These are phyloP conservation scores for Criorhina ranunculi DNA, from an alignment of 2,888 invertebrate species.

Conservation along the genomic window DNA sequence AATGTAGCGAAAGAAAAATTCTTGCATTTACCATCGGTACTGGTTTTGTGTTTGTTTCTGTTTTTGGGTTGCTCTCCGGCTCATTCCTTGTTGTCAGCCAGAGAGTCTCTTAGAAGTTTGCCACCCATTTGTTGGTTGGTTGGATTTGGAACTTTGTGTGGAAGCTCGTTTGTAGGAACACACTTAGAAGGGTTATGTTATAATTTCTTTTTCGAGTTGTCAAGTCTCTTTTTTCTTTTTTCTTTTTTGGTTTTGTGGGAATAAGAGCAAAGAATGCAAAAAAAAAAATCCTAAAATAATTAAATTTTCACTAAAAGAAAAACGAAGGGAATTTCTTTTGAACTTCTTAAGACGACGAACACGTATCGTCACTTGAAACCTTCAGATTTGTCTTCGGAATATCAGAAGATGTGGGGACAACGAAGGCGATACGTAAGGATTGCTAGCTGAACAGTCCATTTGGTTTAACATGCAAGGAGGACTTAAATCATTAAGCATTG, in stretches of 20 bases:
- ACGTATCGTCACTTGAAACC: constrained; percentile 36
- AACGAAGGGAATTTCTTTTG: constrained; percentile 39
- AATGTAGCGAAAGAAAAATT: constrained; percentile 70
- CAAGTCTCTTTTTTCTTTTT: constrained; percentile 16
- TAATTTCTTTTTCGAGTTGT: constrained; percentile 41
- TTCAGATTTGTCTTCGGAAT: constrained; percentile 8
- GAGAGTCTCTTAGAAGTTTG: constrained; percentile 63
- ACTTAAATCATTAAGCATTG: too few species aligned
- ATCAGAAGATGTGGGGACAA: background rate
- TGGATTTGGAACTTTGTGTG: constrained; percentile 47
- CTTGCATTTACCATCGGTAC: constrained; percentile 47
- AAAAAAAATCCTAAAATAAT: constrained; percentile 70
- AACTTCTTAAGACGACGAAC: constrained; percentile 29
- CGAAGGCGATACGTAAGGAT: background rate
- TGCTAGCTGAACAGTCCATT: too few species aligned
- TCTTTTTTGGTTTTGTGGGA: constrained; percentile 13
- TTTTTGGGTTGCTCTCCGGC: constrained; percentile 15
- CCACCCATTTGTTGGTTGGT: constrained; percentile 66
- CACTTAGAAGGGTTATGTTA: constrained; percentile 68
- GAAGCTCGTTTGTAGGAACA: constrained; percentile 17
- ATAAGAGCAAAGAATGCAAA: constrained; percentile 1
- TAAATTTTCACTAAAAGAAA: constrained; percentile 54
- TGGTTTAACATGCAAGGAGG: too few species aligned
- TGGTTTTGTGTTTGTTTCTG: constrained; percentile 20
- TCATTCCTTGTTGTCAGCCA: constrained; percentile 41